Evolutionary conservation across 2,113 vertebrate species (phyloP), one percentile per base, ranked within the genome.

Genomic region (Poecile atricapillus): DNA sequence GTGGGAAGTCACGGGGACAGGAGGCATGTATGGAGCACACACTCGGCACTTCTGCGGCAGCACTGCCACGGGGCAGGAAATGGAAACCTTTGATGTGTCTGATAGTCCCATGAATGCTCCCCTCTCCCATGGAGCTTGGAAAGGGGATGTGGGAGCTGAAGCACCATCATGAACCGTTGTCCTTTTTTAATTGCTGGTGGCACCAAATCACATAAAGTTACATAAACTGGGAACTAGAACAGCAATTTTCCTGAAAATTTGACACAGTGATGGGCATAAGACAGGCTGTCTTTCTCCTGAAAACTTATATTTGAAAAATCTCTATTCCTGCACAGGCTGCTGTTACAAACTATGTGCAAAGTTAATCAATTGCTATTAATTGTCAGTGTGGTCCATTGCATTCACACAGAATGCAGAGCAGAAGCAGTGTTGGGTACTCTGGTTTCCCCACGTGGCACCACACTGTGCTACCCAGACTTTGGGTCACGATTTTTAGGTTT

Each of bases 21-120:
- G 31, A 39, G 27, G 39, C 27, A 39, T 0, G 1, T 8, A 4
- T 0, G 0, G 58, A 64, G 39, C 37, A 31, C 21, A 12, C 0
- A 2, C 24, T 5, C 4, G 5, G 35, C 39, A 21, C 43, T 52
- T 55, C 63, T 37, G 41, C 1, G 0, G 43, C 2, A 1, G 35
- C 30, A 33, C 82, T 85, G 39, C 27, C 49, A 8, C 24, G 22
- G 1, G 41, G 41, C 76, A 83, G 25, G 35, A 59, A 67, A 74
- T 23, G 30, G 24, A 33, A 83, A 18, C 25, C 9, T n/a, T 30
- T 52, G 60, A 39, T 46, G n/a, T 25, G 4, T n/a, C 25, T 67
- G 60, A 28, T 37, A 41, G 35, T 24, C 17, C 33, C 17, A 4
- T 5, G 2, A 60, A 9, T 20, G 20, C 8, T 46, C 8, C 15